Conservation (phyloP, 2,797 vertebrate species). For the Distichodus sexfasciatus region DNA sequence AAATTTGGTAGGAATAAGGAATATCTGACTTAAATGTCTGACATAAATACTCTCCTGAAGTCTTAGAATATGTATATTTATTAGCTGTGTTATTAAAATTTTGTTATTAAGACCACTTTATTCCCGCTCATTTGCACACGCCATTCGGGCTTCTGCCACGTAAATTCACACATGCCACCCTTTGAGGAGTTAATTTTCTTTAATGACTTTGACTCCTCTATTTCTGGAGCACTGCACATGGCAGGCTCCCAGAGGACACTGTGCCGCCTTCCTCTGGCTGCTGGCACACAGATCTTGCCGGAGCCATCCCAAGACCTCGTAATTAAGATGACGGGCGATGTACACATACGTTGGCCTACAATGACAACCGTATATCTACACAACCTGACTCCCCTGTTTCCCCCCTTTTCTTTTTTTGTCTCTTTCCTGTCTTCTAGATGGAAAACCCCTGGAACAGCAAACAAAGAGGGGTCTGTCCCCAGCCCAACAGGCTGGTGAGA, state of each 20-base stretch:
- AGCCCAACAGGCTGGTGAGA: conserved; percentile 92
- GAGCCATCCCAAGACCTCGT: conserved; percentile 61
- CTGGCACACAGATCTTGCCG: conserved; percentile 56
- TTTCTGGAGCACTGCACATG: conserved; percentile 72
- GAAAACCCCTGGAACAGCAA: conserved; percentile 96
- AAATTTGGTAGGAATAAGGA: too few relatives aligned
- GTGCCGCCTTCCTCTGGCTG: conserved; percentile 38
- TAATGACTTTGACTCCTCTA: conserved; percentile 73
- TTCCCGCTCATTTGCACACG: conserved; percentile 11
- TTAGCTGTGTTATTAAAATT: background rate
- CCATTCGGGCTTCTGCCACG: background rate
- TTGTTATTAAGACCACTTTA: background rate
- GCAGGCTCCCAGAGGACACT: conserved; percentile 71
- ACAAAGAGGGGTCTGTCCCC: conserved; percentile 89
- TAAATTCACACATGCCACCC: conserved; percentile 38
- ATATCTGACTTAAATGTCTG: too few relatives aligned
- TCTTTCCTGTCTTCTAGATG: conserved; percentile 69
- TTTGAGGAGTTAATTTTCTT: conserved; percentile 72
- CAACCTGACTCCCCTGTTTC: conserved; percentile 33
- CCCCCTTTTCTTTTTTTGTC: conserved; percentile 36
- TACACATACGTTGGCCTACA: conserved; percentile 59
- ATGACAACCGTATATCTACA: conserved; percentile 56
- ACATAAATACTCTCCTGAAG: too few relatives aligned
- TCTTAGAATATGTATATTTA: background rate
- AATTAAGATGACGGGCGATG: conserved; percentile 76